Evolutionary conservation across 2,888 invertebrate genomes (phyloP).

Genomic region (Oscheius sp.): DNA sequence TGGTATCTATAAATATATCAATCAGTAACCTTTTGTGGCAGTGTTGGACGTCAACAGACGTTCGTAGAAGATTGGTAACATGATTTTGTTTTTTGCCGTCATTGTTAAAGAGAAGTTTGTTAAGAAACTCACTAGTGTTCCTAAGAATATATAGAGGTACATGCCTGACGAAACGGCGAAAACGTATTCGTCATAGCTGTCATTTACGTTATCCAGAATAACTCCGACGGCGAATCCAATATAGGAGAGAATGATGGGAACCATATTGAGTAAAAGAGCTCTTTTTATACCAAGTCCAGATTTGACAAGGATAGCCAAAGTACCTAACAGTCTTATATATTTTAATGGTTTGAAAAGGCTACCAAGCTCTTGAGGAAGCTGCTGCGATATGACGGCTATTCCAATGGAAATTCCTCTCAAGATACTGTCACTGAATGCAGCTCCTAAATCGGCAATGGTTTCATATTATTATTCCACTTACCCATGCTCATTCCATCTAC

Average conservation of each 20-base stretch:
- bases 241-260: constrained; percentile 61
- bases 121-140: constrained; percentile 61
- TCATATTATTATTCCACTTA: no score
- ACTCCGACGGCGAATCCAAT: constrained; percentile 63
- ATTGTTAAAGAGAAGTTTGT: not conserved
- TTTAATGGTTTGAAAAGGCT: not conserved
- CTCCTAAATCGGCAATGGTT: no score
- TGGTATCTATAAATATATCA: constrained; percentile 56
- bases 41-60: constrained; percentile 7
- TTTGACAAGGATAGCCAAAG: constrained; percentile 64
- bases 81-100: not conserved
- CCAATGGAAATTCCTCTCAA: constrained; percentile 63
- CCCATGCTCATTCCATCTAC: constrained; percentile 69
- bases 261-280: constrained; percentile 61
- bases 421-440: constrained; percentile 66
- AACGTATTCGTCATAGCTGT: constrained; percentile 63
- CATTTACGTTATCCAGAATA: constrained; percentile 59
- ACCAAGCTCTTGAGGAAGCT: constrained; percentile 67
- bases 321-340: no score
- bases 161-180: constrained; percentile 67
- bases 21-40: constrained; percentile 14
- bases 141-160: constrained; percentile 69
- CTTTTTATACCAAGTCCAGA: constrained; percentile 63
- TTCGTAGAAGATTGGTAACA: not conserved
- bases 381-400: constrained; percentile 66